Evolutionary conservation across 2,113 vertebrate genomes (phyloP), one percentile per base, ranked within the genome.

Genomic region (Cryptotis parvus): DNA sequence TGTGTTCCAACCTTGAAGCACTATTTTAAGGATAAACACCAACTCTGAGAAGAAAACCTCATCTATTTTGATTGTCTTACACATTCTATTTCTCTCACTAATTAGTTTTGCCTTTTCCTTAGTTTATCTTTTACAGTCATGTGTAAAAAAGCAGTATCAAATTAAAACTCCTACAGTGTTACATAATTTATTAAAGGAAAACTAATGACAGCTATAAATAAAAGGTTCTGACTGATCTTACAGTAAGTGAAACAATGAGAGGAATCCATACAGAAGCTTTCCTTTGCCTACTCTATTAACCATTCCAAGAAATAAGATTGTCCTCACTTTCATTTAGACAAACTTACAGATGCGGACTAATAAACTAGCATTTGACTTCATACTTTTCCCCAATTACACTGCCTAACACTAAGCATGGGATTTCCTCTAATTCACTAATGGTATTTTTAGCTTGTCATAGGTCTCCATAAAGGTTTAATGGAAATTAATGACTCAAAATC

Each of bases 401-500:
- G 3, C 43, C 84, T 10, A 78, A 4, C 31, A 72, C 3, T 65
- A 31, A 93, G 75, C 55, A 92, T 9, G 8, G 11, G 16, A 85
- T 39, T 79, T 66, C 49, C 84, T 29, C 68, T 16, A 69, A 88
- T 45, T 86, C 29, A 26, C 61, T 92, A 52, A 73, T 84, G 73
- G 22, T 92, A 88, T 90, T 83, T 93, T 90, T 84, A 92, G 88
- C 76, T 83, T 76, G 6, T 79, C 49, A 72, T 63, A 55, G n/a
- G 43, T 91, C 85, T 91, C 72, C 24, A 35, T 35, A 41, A 77
- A 83, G 78, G 72, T 88, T 85, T 91, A 85, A 88, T 65, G 55
- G 43, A 95, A 94, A 89, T 86, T 93, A 95, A 86, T 88, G 79
- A 84, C 55, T 75, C 65, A 26, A 94, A 92, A 91, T 73, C 35